These are phyloP conservation scores for Choreutis nemorana DNA, from an alignment of 2,888 invertebrate genomes.

Conservation along the genomic window DNA sequence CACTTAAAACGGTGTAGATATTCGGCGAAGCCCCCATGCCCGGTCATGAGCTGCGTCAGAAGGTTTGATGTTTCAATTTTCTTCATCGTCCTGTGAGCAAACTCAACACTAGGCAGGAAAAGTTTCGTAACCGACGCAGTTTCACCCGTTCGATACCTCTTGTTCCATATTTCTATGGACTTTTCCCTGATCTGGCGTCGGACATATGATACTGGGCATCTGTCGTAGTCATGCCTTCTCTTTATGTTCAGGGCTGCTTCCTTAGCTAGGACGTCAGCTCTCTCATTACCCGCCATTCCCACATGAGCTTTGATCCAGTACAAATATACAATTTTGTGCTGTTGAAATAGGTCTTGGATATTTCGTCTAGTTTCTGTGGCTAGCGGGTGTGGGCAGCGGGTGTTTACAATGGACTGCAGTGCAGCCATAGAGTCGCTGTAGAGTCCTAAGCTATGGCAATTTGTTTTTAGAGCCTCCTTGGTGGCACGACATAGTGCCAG, in stretches of 20 bases:
- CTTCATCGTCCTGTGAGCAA: background rate
- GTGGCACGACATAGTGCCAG: background rate
- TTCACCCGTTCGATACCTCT: background rate
- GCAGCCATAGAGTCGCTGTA: slow-evolving; percentile 4
- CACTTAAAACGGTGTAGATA: slow-evolving; percentile 5
- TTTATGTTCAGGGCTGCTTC: background rate
- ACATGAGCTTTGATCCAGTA: slow-evolving; percentile 8
- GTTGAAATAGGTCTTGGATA: background rate
- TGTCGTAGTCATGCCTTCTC: background rate
- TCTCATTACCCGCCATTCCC: slow-evolving; percentile 7
- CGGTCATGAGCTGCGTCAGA: slow-evolving; percentile 3
- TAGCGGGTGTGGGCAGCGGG: slow-evolving; percentile 1
- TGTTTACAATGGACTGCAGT: slow-evolving; percentile 1
- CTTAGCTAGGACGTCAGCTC: slow-evolving; percentile 6
- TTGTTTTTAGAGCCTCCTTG: background rate
- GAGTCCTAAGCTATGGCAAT: background rate
- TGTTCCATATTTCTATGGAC: background rate
- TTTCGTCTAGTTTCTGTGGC: background rate
- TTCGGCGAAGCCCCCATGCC: slow-evolving; percentile 4
- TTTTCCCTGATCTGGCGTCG: background rate
- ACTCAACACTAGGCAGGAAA: background rate
- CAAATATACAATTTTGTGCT: no score
- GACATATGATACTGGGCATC: background rate
- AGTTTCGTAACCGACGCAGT: background rate
- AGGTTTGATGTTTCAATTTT: background rate